Conservation (phyloP, 2,113 vertebrate genomes). For the Pipa parva region DNA sequence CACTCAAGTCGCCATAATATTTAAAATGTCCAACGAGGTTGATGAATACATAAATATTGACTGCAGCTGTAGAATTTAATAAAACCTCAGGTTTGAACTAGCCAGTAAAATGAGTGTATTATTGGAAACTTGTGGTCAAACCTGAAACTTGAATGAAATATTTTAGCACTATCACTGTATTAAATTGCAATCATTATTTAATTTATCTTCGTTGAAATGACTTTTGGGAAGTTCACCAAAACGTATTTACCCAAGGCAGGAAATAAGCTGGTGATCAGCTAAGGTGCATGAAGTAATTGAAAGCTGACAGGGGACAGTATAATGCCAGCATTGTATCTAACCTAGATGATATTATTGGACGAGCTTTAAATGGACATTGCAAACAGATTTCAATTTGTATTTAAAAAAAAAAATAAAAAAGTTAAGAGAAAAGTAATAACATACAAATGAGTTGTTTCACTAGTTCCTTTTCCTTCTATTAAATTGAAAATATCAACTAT, state of each 20-base stretch:
- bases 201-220: conserved; percentile 74
- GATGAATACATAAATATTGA: conserved; percentile 73
- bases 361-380: conserved; percentile 54
- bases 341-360: conserved; percentile 61
- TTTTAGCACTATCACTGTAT: conserved; percentile 78
- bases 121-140: conserved; percentile 80
- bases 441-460: conserved; percentile 52
- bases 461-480: conserved; percentile 53
- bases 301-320: conserved; percentile 65
- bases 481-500: conserved; percentile 59
- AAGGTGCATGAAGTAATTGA: conserved; percentile 66
- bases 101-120: conserved; percentile 67
- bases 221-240: conserved; percentile 64
- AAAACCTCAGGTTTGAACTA: conserved; percentile 70
- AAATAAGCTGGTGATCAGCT: conserved; percentile 67
- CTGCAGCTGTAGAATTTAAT: conserved; percentile 80
- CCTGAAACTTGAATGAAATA: conserved; percentile 75
- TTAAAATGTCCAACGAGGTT: conserved; percentile 68
- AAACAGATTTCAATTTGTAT: conserved; percentile 57
- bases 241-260: conserved; percentile 67
- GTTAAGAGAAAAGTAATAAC: conserved; percentile 52
- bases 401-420: conserved; percentile 36
- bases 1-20: conserved; percentile 60
- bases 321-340: conserved; percentile 65
- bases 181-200: conserved; percentile 76